Evolutionary conservation across 2,888 invertebrate species (phyloP), one percentile per base, ranked within the genome.

Genomic region (Mesopsocus fuscifrons): DNA sequence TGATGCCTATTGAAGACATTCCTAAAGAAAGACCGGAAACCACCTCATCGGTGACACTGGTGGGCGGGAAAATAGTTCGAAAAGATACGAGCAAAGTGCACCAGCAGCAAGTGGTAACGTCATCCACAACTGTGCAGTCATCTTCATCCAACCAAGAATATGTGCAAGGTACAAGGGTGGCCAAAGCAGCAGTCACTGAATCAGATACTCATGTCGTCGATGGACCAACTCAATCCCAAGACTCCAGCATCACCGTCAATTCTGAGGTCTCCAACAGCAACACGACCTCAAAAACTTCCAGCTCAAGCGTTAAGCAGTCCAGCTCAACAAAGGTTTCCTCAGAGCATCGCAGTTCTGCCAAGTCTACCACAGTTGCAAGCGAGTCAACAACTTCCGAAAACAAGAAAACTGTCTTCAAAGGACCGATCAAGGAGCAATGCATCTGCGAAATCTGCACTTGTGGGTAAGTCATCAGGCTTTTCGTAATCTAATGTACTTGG

Each of bases 391-490:
- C 26, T 9, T 9, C 6, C 6, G 26, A 26, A 9, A 6, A 26
- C 8, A 26, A 26, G 26, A 26, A 26, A 26, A 11, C 26, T 9
- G 26, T 6, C 11, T 11, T 11, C 26, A 26, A 26, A 11, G 26
- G 26, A 11, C 26, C 26, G 11, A 11, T 11, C 26, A 79, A 77
- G 57, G 85, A 85, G 56, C 79, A 82, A 60, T 87, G 87, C 60
- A 83, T 87, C 55, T 87, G 87, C 59, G 84, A 87, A 65, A 76
- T 87, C 49, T 87, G 87, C 60, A 87, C 84, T 55, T 87, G 87
- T 65, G 87, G 87, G 87, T 87, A 63, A 77, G 82, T 72, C 41
- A 17, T 18, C 20, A 16, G 16, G 17, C 2, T 18, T n/a, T n/a
- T n/a, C n/a, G n/a, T n/a, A n/a, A n/a, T n/a, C n/a, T n/a, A n/a